phyloP scores from a whole-genome alignment of 2,888 invertebrate genomes.

The Melieria picta region DNA sequence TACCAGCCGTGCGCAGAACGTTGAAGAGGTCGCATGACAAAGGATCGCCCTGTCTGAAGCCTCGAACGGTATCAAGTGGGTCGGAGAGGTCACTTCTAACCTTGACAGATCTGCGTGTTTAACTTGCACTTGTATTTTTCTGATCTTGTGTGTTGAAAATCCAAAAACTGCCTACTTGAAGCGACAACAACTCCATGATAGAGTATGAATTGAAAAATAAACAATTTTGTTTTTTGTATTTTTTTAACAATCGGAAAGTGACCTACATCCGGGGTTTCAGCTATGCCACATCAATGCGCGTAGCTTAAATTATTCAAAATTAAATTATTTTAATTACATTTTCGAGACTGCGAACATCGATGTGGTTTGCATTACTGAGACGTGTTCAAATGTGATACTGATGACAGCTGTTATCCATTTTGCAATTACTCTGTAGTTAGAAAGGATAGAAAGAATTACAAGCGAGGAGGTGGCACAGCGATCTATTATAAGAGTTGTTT shows the following conservation, averaged over 20 bases:
- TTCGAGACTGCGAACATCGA: not conserved
- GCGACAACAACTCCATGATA: not conserved
- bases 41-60: no score
- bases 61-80: no score
- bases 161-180: not conserved
- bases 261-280: slow-evolving; percentile 4
- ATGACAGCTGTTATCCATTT: not conserved
- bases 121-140: not conserved
- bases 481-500: no score
- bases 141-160: not conserved
- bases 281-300: not conserved
- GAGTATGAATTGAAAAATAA: not conserved
- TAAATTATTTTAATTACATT: not conserved
- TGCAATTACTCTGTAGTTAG: not conserved
- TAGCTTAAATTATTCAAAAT: not conserved
- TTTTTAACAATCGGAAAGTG: not conserved
- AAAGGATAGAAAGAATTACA: not conserved
- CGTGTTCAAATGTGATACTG: not conserved
- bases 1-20: no score
- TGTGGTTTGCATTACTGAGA: not conserved
- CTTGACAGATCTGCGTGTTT: no score
- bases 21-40: no score
- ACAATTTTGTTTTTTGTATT: no score
- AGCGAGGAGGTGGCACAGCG: not conserved
- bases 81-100: no score